A percentile compares a stretch with the other conserved stretches of the same genome.
Conservation (phyloP, 2,113 vertebrate genomes). For the Myotis lucifugus region DNA sequence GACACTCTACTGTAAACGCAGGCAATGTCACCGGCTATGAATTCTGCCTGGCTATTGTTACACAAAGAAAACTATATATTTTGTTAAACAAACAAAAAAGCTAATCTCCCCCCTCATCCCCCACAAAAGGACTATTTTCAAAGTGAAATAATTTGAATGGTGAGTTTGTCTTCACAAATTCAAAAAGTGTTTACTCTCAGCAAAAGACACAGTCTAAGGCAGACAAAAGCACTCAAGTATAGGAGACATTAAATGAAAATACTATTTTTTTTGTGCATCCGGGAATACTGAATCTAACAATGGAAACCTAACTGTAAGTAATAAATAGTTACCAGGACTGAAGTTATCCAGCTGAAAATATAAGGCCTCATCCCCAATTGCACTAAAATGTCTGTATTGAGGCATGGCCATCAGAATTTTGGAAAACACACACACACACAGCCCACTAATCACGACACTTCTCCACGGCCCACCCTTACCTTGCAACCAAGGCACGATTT, state of each 20-base stretch:
- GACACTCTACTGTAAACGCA: conserved; percentile 42
- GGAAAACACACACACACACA: not conserved
- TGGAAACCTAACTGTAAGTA: not conserved
- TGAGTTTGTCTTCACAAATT: conserved; percentile 13
- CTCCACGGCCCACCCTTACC: not conserved
- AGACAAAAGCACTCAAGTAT: not conserved
- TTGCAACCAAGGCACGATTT: not conserved
- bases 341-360: not conserved
- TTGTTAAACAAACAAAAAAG: conserved; percentile 70
- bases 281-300: not conserved
- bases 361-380: not conserved
- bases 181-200: not conserved
- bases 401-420: not conserved
- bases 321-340: not conserved
- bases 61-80: not conserved
- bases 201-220: not conserved
- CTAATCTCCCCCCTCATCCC: not conserved
- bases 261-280: not conserved
- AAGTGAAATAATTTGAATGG: conserved; percentile 29
- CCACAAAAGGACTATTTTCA: not conserved
- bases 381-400: not conserved
- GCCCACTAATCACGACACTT: no score
- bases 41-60: not conserved
- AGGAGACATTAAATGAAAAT: not conserved
- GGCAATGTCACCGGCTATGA: not conserved